Evolutionary conservation across 2,888 invertebrate genomes (phyloP).

Genomic region (Suillia variegata): DNA sequence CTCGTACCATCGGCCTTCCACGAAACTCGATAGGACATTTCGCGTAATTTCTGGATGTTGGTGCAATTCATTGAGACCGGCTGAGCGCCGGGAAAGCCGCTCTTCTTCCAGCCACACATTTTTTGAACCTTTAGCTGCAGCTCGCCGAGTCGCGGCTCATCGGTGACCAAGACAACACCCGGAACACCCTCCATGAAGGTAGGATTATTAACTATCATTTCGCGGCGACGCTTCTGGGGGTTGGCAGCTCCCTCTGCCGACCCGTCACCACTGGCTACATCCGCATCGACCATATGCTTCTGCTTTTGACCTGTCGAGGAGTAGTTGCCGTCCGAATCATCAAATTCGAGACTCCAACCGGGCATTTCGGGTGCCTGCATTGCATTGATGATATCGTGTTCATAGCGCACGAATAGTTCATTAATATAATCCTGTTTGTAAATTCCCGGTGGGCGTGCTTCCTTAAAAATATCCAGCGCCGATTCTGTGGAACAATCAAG

Average conservation of each 20-base stretch:
- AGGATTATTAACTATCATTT: conserved; percentile 68
- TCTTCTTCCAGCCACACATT: conserved; percentile 79
- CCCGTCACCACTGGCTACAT: conserved; percentile 25
- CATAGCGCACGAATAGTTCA: conserved; percentile 84
- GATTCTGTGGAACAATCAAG: conserved; percentile 84
- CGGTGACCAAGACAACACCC: conserved; percentile 75
- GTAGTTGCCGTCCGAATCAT: conserved; percentile 61
- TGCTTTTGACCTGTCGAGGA: conserved; percentile 34
- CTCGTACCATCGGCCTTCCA: conserved; percentile 99
- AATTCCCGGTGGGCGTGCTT: conserved; percentile 84
- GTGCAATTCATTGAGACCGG: conserved; percentile 93
- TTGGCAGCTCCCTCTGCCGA: conserved; percentile 19
- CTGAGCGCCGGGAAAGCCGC: conserved; percentile 94
- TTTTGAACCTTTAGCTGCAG: conserved; percentile 77
- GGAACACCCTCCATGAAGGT: conserved; percentile 86
- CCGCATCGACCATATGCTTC: conserved; percentile 35
- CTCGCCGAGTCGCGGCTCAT: conserved; percentile 66
- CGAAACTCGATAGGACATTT: conserved; percentile 91
- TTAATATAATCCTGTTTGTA: conserved; percentile 95
- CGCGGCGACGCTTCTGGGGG: conserved; percentile 62
- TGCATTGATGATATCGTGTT: conserved; percentile 73
- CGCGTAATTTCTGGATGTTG: conserved; percentile 76
- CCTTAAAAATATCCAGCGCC: conserved; percentile 78
- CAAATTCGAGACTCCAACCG: conserved; percentile 79
- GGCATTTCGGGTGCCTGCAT: conserved; percentile 79